Conservation (phyloP, 2,888 invertebrate genomes). For the Polydrusus cervinus region DNA sequence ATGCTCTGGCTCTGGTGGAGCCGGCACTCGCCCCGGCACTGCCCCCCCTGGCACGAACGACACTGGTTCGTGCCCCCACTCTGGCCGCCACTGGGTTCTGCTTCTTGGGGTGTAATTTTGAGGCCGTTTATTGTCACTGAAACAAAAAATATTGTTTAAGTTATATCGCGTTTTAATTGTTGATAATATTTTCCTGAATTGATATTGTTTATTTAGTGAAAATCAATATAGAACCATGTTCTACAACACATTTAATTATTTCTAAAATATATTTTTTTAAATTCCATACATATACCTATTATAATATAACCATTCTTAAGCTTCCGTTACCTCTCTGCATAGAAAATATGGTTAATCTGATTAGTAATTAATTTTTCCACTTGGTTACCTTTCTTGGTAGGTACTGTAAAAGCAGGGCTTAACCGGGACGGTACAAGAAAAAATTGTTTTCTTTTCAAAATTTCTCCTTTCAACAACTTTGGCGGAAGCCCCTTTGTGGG, state of each 20-base stretch:
- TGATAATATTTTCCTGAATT: too few relatives aligned
- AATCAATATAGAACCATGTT: too few relatives aligned
- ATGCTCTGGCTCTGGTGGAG: constrained; percentile 51
- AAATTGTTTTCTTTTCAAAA: constrained; percentile 38
- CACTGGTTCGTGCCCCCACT: constrained; percentile 48
- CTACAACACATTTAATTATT: too few relatives aligned
- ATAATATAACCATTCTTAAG: not conserved
- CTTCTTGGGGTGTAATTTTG: constrained; percentile 64
- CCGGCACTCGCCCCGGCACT: constrained; percentile 52
- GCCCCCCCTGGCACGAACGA: constrained; percentile 46
- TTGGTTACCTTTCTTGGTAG: constrained; percentile 50
- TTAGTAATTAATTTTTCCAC: constrained; percentile 48
- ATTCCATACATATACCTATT: too few relatives aligned
- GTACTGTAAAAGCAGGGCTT: constrained; percentile 39
- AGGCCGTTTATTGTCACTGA: constrained; percentile 62
- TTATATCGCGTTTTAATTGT: too few relatives aligned
- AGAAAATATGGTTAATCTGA: constrained; percentile 22
- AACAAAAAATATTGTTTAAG: too few relatives aligned
- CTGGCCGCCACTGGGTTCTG: constrained; percentile 57
- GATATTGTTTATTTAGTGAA: too few relatives aligned
- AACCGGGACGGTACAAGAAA: constrained; percentile 18
- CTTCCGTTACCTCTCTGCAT: not conserved
- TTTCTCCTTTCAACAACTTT: constrained; percentile 13
- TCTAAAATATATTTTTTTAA: too few relatives aligned
- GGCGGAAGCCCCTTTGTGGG: constrained; percentile 45